These are phyloP conservation scores for Microctenopoma stevenorrisi DNA, from an alignment of 2,797 vertebrate species.

Conservation along the genomic window DNA sequence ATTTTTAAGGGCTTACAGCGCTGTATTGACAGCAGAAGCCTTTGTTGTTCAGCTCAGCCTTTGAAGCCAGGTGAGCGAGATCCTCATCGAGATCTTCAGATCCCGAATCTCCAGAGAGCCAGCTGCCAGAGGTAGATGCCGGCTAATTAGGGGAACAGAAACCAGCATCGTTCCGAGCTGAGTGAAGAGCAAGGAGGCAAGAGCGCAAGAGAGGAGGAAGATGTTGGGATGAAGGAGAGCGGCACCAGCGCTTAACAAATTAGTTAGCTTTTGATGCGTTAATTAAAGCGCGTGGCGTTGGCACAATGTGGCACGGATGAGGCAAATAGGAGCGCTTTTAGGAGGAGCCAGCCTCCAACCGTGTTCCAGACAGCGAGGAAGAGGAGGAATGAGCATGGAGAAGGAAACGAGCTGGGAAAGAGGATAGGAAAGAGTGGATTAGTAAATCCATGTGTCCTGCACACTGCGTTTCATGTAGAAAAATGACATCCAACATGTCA, in stretches of 20 bases:
- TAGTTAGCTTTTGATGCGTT: conserved; percentile 79
- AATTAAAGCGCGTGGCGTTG: conserved; percentile 62
- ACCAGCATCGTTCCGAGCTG: conserved; percentile 51
- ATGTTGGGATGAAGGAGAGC: conserved; percentile 56
- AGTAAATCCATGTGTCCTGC: not conserved
- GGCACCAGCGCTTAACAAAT: conserved; percentile 63
- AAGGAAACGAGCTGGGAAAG: not conserved
- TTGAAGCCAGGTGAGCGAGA: conserved; percentile 75
- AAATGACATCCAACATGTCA: too few relatives aligned
- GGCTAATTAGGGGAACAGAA: conserved; percentile 70
- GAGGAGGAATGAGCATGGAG: conserved; percentile 1
- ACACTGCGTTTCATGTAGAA: conserved; percentile 27
- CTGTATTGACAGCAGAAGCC: conserved; percentile 53
- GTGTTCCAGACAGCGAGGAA: conserved; percentile 34
- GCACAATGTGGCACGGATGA: conserved; percentile 55
- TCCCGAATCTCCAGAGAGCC: conserved; percentile 62
- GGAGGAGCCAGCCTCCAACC: conserved; percentile 48
- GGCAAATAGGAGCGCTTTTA: conserved; percentile 71
- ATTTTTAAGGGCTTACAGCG: conserved; percentile 62
- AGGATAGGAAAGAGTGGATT: too few relatives aligned
- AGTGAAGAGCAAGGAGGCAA: conserved; percentile 45
- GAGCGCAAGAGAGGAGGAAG: conserved; percentile 22
- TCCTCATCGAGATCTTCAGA: conserved; percentile 65
- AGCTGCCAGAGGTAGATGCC: conserved; percentile 42
- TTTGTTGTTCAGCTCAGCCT: conserved; percentile 69